phyloP scores from a whole-genome alignment of 2,113 vertebrate species.

The Odocoileus hemionus region DNA sequence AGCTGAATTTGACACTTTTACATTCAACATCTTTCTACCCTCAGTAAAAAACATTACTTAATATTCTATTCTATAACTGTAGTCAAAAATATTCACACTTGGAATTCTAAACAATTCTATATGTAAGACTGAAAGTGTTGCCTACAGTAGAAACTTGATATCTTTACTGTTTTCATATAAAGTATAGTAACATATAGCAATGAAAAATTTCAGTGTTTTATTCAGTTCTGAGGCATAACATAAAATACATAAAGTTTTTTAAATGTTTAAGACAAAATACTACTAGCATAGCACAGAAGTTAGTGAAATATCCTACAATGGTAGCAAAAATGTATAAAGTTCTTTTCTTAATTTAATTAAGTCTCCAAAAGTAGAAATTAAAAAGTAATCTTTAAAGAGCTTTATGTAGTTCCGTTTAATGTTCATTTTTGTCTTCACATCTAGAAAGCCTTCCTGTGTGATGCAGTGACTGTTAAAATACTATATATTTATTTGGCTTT shows the following conservation, averaged over 20 bases:
- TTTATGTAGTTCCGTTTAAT: not conserved
- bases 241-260: conserved; percentile 20
- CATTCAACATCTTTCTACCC: not conserved
- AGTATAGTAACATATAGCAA: not conserved
- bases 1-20: not conserved
- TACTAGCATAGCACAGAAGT: not conserved
- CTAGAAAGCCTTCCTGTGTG: not conserved
- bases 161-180: not conserved
- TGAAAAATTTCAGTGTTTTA: conserved; percentile 38
- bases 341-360: conserved; percentile 7
- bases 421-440: not conserved
- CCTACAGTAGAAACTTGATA: not conserved
- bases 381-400: not conserved
- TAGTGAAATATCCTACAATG: not conserved
- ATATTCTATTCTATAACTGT: not conserved
- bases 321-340: conserved; percentile 23
- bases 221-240: conserved; percentile 14
- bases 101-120: not conserved
- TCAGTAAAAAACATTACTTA: not conserved
- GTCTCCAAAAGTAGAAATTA: not conserved
- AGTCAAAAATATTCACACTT: not conserved
- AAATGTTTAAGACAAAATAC: conserved; percentile 28
- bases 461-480: not conserved
- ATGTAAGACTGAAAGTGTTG: not conserved
- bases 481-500: not conserved